Base-by-base conservation (phyloP, 2,113 vertebrate species). In the Thalassarche chlororhynchos region DNA sequence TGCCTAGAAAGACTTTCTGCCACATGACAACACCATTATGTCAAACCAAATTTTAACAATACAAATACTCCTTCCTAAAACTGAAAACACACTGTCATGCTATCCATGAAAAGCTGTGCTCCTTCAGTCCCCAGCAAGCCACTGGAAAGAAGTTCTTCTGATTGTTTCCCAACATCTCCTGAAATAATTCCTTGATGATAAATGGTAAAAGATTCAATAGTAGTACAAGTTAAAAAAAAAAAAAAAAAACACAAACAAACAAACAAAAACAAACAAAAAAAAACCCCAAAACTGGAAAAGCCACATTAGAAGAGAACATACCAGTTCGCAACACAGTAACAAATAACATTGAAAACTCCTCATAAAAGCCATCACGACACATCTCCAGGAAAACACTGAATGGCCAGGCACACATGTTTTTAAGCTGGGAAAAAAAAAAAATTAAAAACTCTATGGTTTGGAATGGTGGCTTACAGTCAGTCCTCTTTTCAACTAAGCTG, bases 391-490 rank as follows among this genome's bases (percentile, higher is more conserved):
- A 17, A 60, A 72, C 17, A 47, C 32, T 40, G 17, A 74, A 62
- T 24, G 20, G n/a, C 8, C 13, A 21, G 15, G 17, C 3, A 28
- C 3, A 2, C 0, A 0, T 10, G 3, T 20, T 60, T 91, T 68
- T 55, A 62, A 34, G 23, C 7, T 6, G 78, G 10, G 2, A 46
- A 44, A 71, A 47, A 38, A 49, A 40, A 20, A 16, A 61, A 61
- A 16, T 40, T 2, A 19, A 70, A 65, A 83, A 34, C 4, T 14
- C 60, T 57, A 7, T 42, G 12, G 21, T 17, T 76, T 89, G 38
- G 55, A 58, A 65, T 31, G 5, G 36, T 54, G 36, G 26, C 18
- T 87, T 62, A n/a, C 29, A 80, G 49, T 65, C 29, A 80, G 49
- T 65, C 29, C 21, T 8, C 49, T 93, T 44, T 57, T 25, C 57